phyloP scores from a whole-genome alignment of 2,888 invertebrate species.

The Amblyteles armatorius region DNA sequence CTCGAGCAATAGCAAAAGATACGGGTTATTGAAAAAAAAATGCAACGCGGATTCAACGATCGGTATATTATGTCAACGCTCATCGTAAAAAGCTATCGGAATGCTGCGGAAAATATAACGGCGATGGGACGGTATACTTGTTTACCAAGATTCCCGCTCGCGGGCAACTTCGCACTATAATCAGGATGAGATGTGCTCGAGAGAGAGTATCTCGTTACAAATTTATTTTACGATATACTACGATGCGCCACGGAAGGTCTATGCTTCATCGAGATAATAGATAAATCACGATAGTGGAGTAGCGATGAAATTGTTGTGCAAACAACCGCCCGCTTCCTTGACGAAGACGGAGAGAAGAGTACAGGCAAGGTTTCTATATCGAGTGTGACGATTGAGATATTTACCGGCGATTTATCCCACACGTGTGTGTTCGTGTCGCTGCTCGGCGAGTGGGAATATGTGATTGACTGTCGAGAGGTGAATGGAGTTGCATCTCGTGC shows the following conservation, averaged over 20 bases:
- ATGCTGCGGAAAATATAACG: constrained; percentile 5
- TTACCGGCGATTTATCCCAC: too few species aligned
- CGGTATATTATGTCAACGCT: constrained; percentile 9
- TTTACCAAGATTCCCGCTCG: constrained; percentile 11
- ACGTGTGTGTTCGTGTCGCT: too few species aligned
- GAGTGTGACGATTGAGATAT: too few species aligned
- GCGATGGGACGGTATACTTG: neutral
- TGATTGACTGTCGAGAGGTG: too few species aligned
- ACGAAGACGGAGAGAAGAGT: neutral
- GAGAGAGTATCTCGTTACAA: constrained; percentile 10
- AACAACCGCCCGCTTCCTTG: neutral
- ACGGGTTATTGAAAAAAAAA: constrained; percentile 4
- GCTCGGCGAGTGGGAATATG: too few species aligned
- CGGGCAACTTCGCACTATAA: constrained; percentile 13
- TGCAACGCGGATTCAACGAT: constrained; percentile 13
- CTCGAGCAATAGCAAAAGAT: neutral
- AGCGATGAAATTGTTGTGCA: constrained; percentile 4
- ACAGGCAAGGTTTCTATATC: too few species aligned
- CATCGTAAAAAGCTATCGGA: neutral
- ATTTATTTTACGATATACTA: neutral
- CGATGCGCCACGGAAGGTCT: constrained; percentile 18
- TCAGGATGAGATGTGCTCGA: constrained; percentile 7
- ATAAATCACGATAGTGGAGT: neutral
- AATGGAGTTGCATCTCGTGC: too few species aligned
- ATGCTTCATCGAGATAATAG: constrained; percentile 11